A percentile compares a stretch with the other conserved stretches of the same genome.
Conservation (phyloP, 2,888 invertebrate genomes). For the Caenorhabditis doughertyi region DNA sequence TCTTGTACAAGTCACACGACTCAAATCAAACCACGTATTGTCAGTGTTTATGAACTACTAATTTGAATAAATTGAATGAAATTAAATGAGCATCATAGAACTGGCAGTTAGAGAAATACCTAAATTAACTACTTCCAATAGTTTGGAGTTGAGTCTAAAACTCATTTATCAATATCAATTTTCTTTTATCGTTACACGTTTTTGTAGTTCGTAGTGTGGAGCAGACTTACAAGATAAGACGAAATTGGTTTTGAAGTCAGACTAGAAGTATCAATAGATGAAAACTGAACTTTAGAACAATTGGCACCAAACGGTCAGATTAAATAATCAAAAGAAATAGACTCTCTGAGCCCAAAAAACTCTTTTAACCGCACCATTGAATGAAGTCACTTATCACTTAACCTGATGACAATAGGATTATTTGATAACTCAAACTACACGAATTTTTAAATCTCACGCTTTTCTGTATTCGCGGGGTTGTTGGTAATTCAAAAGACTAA, state of each 20-base stretch:
- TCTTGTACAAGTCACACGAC: slow-evolving; percentile 29
- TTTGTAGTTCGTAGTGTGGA: slow-evolving; percentile 14
- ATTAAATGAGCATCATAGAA: neutral
- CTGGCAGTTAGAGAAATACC: neutral
- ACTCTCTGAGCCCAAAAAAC: no score
- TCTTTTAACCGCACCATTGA: no score
- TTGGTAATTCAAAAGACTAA: neutral
- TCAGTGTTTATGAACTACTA: neutral
- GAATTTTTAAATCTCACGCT: neutral
- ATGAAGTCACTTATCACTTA: neutral
- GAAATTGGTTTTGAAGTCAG: no score
- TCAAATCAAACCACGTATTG: neutral
- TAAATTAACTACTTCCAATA: neutral
- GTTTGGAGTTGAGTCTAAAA: neutral
- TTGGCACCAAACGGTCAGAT: no score
- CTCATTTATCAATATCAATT: slow-evolving; percentile 11
- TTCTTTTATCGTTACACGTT: neutral
- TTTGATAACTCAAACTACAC: slow-evolving; percentile 11
- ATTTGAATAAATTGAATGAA: neutral
- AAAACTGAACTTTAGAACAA: no score
- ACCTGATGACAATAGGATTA: neutral
- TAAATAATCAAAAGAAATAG: no score
- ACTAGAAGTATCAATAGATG: neutral
- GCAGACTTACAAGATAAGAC: neutral
- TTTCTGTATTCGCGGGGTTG: neutral